Evolutionary conservation across 2,797 vertebrate species (phyloP), one percentile per base, ranked within the genome.

Genomic region (Xiphorhynchus erythropygius): DNA sequence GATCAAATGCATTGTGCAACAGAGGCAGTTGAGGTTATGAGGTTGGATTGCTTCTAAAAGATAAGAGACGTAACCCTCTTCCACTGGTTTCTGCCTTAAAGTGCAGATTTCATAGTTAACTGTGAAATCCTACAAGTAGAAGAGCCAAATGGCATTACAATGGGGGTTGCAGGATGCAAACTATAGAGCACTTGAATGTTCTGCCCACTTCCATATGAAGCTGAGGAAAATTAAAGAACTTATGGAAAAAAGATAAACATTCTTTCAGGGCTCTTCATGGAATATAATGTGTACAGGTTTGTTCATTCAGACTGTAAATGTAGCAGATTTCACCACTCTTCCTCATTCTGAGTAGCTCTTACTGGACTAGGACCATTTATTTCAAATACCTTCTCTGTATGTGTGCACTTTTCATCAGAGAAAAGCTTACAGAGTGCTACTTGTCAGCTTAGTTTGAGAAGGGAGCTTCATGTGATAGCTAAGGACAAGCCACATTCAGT

Each of bases 341-440:
- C 18, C 21, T 84, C 25, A 33, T 49, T 49, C 9, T 53, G 8
- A 53, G 18, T 78, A 55, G 8, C 13, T 77, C 18, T 74, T 69
- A 46, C 4, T n/a, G 8, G 28, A 81, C 4, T 18, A 75, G 5
- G 35, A 52, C 19, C 11, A 44, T 79, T 82, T 71, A 64, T 64
- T 76, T 85, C 3, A 30, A 69, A 73, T 41, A 32, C 1, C 13
- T 84, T 53, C 46, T 75, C 11, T 0, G 0, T n/a, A 17, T 0
- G 0, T 33, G 6, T 67, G 11, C 7, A 27, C 12, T 64, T 64
- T 7, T 52, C 30, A 27, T 62, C 27, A 65, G 33, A 64, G 18
- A 12, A 78, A 89, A 87, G 39, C 9, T 50, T 14, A 13, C 3
- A 68, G 6, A 73, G 56, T 42, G 30, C 21, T 53, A 41, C 18